Percentiles rank a stretch among this genome's conserved stretches.
These are phyloP conservation scores for Dreissena polymorpha DNA, from an alignment of 1,140 invertebrate species.

Conservation along the genomic window DNA sequence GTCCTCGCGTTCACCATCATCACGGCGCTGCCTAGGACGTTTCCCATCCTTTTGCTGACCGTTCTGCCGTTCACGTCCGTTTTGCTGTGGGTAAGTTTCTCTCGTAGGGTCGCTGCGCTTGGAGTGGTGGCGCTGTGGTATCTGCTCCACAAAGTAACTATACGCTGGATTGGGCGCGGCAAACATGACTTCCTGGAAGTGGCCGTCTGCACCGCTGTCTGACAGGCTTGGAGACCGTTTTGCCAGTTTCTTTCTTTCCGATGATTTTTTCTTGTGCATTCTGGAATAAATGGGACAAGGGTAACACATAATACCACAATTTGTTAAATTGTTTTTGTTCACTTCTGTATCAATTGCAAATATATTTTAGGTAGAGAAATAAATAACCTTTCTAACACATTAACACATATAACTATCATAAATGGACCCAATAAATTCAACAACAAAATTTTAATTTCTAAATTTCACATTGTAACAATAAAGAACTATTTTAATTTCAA, in stretches of 20 bases:
- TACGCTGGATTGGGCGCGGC: slow-evolving; percentile 38
- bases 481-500: not conserved
- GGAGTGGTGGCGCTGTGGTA: slow-evolving; percentile 43
- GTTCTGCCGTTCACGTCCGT: not conserved
- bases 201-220: slow-evolving; percentile 8
- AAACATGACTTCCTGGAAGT: slow-evolving; percentile 11
- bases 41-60: not conserved
- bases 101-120: slow-evolving; percentile 23
- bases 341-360: not conserved
- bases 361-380: not conserved
- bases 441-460: not conserved
- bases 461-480: not conserved
- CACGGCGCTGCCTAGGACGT: slow-evolving; percentile 6
- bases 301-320: not conserved
- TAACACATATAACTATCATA: not conserved
- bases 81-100: no score
- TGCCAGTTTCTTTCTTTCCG: slow-evolving; percentile 15
- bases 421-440: not conserved
- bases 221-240: slow-evolving; percentile 5
- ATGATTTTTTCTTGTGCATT: not conserved
- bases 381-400: not conserved
- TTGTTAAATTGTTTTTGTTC: not conserved
- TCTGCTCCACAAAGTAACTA: slow-evolving; percentile 16
- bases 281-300: slow-evolving; percentile 11
- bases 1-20: not conserved